Percentiles rank a stretch among this genome's conserved stretches.
These are phyloP conservation scores for Ranitomeya variabilis DNA, from an alignment of 2,113 vertebrate species.

Conservation along the genomic window DNA sequence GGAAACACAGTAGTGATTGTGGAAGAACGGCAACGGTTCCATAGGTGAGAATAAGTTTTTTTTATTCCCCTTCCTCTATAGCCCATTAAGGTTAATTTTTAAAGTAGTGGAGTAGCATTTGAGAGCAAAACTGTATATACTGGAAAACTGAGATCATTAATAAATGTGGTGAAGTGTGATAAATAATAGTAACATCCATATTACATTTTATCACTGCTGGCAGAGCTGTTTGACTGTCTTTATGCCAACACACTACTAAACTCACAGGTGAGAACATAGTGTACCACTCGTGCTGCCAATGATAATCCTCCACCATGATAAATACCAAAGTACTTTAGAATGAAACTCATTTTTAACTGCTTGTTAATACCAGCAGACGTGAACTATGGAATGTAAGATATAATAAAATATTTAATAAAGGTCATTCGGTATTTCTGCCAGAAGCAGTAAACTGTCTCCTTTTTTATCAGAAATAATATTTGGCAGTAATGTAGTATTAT, in stretches of 20 bases:
- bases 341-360: background rate
- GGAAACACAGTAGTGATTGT: too few relatives aligned
- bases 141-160: background rate
- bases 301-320: background rate
- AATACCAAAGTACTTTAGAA: background rate
- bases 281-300: conserved; percentile 4
- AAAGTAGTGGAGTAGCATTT: too few relatives aligned
- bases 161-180: background rate
- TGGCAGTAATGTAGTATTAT: background rate
- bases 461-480: background rate
- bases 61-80: too few relatives aligned
- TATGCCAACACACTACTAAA: background rate
- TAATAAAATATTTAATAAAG: background rate
- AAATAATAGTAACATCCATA: background rate
- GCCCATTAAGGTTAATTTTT: too few relatives aligned
- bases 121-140: background rate
- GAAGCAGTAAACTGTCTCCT: background rate
- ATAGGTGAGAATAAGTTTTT: too few relatives aligned
- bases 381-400: conserved; percentile 26
- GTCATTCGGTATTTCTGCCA: conserved; percentile 14
- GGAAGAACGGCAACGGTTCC: too few relatives aligned
- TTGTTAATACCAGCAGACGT: conserved; percentile 10
- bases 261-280: background rate
- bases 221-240: background rate
- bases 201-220: background rate